Evolutionary conservation across 2,113 vertebrate species (phyloP), one percentile per base, ranked within the genome.

Genomic region (Cranoglanis bouderius): DNA sequence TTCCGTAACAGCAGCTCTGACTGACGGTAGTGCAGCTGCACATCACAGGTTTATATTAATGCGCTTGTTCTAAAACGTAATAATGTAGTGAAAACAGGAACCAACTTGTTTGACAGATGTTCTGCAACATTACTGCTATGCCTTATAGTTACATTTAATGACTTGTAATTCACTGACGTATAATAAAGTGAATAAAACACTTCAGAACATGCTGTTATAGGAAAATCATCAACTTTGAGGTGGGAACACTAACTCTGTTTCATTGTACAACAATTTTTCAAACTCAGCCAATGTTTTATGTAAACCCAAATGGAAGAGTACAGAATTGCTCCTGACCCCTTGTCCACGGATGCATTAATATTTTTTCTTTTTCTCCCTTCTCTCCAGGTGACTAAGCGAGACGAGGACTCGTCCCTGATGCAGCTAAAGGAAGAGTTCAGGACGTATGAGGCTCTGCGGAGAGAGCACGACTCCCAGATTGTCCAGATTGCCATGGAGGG

Each of bases 401-500:
- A 99, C 90, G 98, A 99, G 92, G 98, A 99, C 91, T 99, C 98
- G 26, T 99, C 98, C 59, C 94, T 99, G 90, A 99, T 99, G 98
- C 98, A 99, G 24, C 93, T 99, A 90, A 99, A 99, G 92, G 98
- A 99, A 91, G 98, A 99, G 85, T 99, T 99, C 85, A 96, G 98
- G 82, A 99, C 98, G 0, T 99, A 99, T 0, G 98, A 99, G 92
- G 98, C 98, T 61, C 94, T 99, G 92, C 92, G 98, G 16, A 95
- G 98, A 49, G 98, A 99, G n/a, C 98, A 99, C 0, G 98, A 99
- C 93, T 99, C 98, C 43, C 98, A 99, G 94, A 99, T 99, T 55
- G 98, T 99, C 87, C 98, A 99, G 74, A 99, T 99, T 53, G 98
- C 98, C 7, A 99, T 99, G 98, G 98, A 99, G 86, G 98, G 98